Evolutionary conservation across 2,797 vertebrate genomes (phyloP), one percentile per base, ranked within the genome.

Genomic region (Urocyon cinereoargenteus): DNA sequence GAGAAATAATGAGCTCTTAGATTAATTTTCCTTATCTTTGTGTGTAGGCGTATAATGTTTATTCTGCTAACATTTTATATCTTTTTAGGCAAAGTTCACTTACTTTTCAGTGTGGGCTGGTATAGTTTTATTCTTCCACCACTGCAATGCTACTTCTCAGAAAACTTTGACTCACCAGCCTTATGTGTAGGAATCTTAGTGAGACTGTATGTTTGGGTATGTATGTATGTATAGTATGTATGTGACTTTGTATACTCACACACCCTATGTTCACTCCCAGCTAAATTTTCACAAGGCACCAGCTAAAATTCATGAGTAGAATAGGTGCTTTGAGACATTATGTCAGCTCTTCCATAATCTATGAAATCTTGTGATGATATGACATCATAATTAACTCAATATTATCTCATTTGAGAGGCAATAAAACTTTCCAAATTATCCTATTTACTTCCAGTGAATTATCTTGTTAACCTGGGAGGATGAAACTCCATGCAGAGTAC

Each of bases 1-100:
- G 53, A 97, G 77, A 97, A 96, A 97, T 95, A 91, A 95, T 95
- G 66, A 94, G 70, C 78, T 97, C 78, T 88, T 92, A 61, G 61
- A 55, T 95, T 84, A 96, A 86, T 95, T 97, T 96, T 68, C 62
- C 31, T 96, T 84, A 73, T 92, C 68, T 87, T 84, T 95, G 57
- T 93, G 75, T 93, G 53, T 72, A 93, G 55, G 40, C 92, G 0
- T 82, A 73, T 88, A 61, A 70, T 90, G 62, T 91, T 93, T 92
- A 93, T 91, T 97, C 59, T 68, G 40, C n/a, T 83, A 62, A 93
- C 96, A 64, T 83, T 87, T 86, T 92, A 57, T 13, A 86, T 87
- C 18, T 16, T 84, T 94, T 88, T 73, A 31, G 51, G 21, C 28
- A 90, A 96, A 94, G 79, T 95, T 96, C 77, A 92, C 24, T 59